Evolutionary conservation across 2,797 vertebrate genomes (phyloP), one percentile per base, ranked within the genome.

Genomic region (Mormyrus hasselquistii): DNA sequence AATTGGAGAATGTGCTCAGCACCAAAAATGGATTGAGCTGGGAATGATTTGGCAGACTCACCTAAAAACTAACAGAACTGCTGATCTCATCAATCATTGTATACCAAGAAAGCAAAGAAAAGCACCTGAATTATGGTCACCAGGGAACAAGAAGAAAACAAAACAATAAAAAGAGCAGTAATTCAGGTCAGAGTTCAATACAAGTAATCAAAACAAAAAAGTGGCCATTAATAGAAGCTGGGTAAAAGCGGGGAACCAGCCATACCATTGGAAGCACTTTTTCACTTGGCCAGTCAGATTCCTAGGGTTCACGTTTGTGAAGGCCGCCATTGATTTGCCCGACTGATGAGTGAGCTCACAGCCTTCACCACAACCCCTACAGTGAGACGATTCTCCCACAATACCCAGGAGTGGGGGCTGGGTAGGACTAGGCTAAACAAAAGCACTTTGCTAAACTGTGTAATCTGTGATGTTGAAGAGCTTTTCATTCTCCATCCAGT

Each of bases 291-390:
- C 85, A 93, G 92, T 89, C 29, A 92, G 93, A 93, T 94, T 95
- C 96, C 95, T 93, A 94, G 94, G 93, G 92, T 93, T 92, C 89
- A 91, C 92, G 89, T 95, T 96, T 95, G 94, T 96, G 94, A 94
- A 94, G 94, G 91, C 91, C 92, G 90, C 93, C 92, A 95, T 96
- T 96, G 87, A 96, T 95, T 95, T 95, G 95, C 94, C 95, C 92
- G 91, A 92, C 94, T 94, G 94, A 94, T 94, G 95, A 96, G 94
- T 94, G 93, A 93, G 94, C 93, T 92, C 91, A 86, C 90, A 92
- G 93, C 92, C 91, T 94, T 97, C 96, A 96, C 96, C 95, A 96
- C 95, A 96, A 96, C 93, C 93, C 95, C 94, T 94, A 93, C 94
- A 91, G 95, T 93, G 93, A 92, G 92, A 94, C 49, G 94, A 93